Base-by-base conservation (phyloP, 1,140 invertebrate species). In the Pinna nobilis region DNA sequence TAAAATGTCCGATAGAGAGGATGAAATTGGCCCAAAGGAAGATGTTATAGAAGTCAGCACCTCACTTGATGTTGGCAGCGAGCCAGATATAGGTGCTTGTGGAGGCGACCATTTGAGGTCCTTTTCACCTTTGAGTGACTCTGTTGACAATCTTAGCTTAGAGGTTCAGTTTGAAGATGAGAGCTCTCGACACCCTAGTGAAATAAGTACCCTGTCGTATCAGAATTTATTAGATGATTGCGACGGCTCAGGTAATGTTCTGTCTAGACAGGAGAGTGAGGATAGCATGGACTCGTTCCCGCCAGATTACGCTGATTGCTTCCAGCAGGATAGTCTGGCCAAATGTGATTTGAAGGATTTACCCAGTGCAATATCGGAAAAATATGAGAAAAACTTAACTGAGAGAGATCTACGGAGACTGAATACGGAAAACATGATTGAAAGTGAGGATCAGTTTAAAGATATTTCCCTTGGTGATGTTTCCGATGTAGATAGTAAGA, bases 161-260 rank as follows among this genome's bases (percentile, higher is more conserved):
- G 86, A 87, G 74, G 86, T 88, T 9, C 80, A 86, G 39, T 78
- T 88, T 59, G 85, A 86, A 50, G 87, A 86, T 35, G 82, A 80
- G 44, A 82, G 79, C 74, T 87, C 87, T 15, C 77, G 84, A 23
- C 86, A 86, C 57, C 81, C 86, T n/a, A 86, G 84, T 82, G 87
- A 88, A 70, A 82, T 88, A 6, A 86, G 84, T 60, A 86, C 86
- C 32, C 59, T 88, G 13, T 87, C 86, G 0, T 87, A 86, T 63
- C 85, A 87, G 70, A 87, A 87, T 73, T 74, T 87, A 2, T 65
- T 86, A 15, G 85, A 86, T 33, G 86, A 86, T 53, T 80, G 77
- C 2, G 84, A 84, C 13, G 66, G 78, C 18, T 61, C 73, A 33
- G 78, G 78, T 6, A 53, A 53, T 18, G 75, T 82, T 49, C 51